phyloP scores from a whole-genome alignment of 2,888 invertebrate genomes.

The Tipula lateralis region DNA sequence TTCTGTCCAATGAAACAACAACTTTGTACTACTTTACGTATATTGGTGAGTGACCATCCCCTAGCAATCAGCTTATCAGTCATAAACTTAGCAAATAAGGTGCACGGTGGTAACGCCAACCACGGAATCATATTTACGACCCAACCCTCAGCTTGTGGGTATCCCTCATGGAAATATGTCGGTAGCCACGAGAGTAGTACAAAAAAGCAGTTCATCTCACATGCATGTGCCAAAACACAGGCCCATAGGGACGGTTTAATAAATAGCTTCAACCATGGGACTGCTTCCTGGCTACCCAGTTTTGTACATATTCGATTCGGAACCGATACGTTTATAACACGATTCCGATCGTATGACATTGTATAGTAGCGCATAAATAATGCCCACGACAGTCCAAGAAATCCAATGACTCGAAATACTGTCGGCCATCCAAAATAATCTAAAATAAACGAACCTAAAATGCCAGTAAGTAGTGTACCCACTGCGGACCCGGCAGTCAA shows the following conservation, averaged over 20 bases:
- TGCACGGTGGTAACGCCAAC: slow-evolving; percentile 59
- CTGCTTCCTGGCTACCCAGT: slow-evolving; percentile 44
- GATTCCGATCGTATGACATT: slow-evolving; percentile 46
- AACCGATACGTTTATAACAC: slow-evolving; percentile 47
- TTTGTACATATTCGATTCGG: slow-evolving; percentile 46
- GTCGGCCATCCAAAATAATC: slow-evolving; percentile 61
- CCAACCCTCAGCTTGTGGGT: slow-evolving; percentile 60
- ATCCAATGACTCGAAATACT: slow-evolving; percentile 61
- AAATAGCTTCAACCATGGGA: slow-evolving; percentile 60
- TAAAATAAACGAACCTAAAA: slow-evolving; percentile 60
- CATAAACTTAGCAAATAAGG: slow-evolving; percentile 58
- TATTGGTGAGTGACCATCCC: slow-evolving; percentile 54
- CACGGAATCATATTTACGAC: slow-evolving; percentile 69
- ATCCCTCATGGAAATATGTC: slow-evolving; percentile 67
- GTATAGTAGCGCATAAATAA: slow-evolving; percentile 54
- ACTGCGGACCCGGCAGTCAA: slow-evolving; percentile 58
- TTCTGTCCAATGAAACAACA: slow-evolving; percentile 53
- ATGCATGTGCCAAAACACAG: slow-evolving; percentile 64
- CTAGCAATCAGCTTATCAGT: slow-evolving; percentile 55
- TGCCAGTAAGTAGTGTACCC: slow-evolving; percentile 63
- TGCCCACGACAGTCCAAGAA: slow-evolving; percentile 56
- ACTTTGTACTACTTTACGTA: slow-evolving; percentile 53
- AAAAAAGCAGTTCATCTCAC: slow-evolving; percentile 68
- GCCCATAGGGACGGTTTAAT: slow-evolving; percentile 61
- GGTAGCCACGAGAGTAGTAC: slow-evolving; percentile 68